phyloP scores from a whole-genome alignment of 2,113 vertebrate genomes.

The Varanus komodoensis region DNA sequence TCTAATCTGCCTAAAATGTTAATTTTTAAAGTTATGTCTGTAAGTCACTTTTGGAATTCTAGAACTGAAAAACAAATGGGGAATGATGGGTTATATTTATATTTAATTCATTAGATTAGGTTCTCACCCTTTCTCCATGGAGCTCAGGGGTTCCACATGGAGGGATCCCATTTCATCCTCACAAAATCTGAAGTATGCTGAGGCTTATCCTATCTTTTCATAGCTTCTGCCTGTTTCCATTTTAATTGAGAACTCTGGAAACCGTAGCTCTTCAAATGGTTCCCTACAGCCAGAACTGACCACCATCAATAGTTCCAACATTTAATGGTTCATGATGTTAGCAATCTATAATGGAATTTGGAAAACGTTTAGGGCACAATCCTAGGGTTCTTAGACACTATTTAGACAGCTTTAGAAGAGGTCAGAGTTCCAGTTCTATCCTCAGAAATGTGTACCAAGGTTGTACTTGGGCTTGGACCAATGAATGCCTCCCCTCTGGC shows the following conservation, averaged over 20 bases:
- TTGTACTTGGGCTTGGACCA: no score
- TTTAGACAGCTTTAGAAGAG: no score
- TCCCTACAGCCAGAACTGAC: background rate
- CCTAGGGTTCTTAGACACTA: no score
- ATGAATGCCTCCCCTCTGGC: no score
- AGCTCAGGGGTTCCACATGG: background rate
- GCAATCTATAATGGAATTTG: constrained; percentile 18
- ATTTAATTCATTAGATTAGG: background rate
- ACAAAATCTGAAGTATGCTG: background rate
- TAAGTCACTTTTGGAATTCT: background rate
- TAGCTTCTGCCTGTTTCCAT: background rate
- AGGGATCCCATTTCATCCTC: background rate
- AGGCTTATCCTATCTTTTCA: background rate
- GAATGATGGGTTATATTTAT: no score
- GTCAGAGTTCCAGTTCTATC: no score
- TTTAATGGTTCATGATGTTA: constrained; percentile 29
- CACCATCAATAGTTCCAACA: background rate
- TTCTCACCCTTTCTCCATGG: background rate
- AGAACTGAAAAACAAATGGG: background rate
- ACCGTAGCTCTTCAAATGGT: background rate
- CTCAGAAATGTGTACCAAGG: no score
- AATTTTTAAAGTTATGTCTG: background rate
- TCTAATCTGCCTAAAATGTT: background rate
- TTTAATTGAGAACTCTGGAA: background rate
- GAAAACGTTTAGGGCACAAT: no score